A percentile compares a stretch with the other conserved stretches of the same genome.
phyloP scores from a whole-genome alignment of 23 tunicate genomes.

The Aplidium turbinatum region DNA sequence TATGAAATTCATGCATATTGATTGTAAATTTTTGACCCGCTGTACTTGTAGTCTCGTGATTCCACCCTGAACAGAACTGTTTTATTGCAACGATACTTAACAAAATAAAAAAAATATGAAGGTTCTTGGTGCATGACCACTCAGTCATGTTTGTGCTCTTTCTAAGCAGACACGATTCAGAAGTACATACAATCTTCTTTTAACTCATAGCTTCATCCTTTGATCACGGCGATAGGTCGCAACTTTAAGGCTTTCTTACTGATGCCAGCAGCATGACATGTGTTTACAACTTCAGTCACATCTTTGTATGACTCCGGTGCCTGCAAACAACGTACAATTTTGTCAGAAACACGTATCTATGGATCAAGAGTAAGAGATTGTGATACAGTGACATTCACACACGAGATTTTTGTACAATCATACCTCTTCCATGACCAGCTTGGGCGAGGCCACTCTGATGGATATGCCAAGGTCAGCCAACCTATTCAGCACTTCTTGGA shows the following conservation, averaged over 20 bases:
- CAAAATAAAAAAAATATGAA: no score
- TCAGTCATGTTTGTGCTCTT: no score
- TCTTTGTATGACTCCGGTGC: constrained; percentile 99
- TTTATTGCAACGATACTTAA: no score
- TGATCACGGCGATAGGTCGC: constrained; percentile 98
- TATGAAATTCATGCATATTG: no score
- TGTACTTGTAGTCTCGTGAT: no score
- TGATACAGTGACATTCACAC: not conserved
- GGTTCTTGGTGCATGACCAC: no score
- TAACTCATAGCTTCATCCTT: constrained; percentile 62
- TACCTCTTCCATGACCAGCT: constrained; percentile 99
- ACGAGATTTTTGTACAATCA: no score
- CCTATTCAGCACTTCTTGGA: constrained; percentile 85
- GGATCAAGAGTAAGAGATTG: not conserved
- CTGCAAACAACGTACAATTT: constrained; percentile 63
- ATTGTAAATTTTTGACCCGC: no score
- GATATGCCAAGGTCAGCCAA: constrained; percentile 92
- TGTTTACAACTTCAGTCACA: constrained; percentile 96
- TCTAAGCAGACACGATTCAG: no score
- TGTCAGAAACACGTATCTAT: not conserved
- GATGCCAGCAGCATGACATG: constrained; percentile 97
- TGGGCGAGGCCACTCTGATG: constrained; percentile 96
- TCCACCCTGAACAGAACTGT: no score
- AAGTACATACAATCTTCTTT: no score
- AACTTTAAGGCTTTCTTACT: constrained; percentile 95